Conservation (phyloP, 30 jellyfish, hydroid and myxozoan species). For the Sanderia malayensis region DNA sequence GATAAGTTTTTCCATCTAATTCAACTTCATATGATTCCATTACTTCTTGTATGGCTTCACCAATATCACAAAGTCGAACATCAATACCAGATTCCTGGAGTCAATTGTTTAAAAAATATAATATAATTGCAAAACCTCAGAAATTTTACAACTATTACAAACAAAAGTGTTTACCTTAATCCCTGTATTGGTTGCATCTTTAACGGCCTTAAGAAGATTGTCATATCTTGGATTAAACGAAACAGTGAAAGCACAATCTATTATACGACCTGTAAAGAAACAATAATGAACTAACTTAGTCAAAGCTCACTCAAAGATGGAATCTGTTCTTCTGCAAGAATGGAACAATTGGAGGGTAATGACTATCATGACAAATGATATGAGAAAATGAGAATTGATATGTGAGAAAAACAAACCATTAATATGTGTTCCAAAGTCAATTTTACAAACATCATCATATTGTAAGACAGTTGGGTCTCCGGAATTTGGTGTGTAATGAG, state of each 20-base stretch:
- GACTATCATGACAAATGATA: too few relatives aligned
- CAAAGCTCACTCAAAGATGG: too few relatives aligned
- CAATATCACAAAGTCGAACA: slow-evolving; percentile 98
- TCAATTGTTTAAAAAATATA: too few relatives aligned
- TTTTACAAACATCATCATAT: slow-evolving; percentile 98
- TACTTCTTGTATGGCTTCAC: slow-evolving; percentile 98
- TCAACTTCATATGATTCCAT: slow-evolving; percentile 99
- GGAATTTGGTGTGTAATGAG: slow-evolving; percentile 99
- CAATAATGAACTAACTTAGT: too few relatives aligned
- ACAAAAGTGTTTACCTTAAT: slow-evolving; percentile 59
- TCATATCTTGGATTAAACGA: slow-evolving; percentile 98
- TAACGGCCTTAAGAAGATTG: slow-evolving; percentile 82
- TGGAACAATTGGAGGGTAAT: too few relatives aligned
- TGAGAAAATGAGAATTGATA: too few relatives aligned
- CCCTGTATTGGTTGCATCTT: slow-evolving; percentile 99
- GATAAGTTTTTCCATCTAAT: slow-evolving; percentile 94
- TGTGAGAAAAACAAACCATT: slow-evolving; percentile 78
- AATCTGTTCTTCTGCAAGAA: too few relatives aligned
- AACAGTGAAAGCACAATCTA: slow-evolving; percentile 97
- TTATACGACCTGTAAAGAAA: slow-evolving; percentile 74
- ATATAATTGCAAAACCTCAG: too few relatives aligned
- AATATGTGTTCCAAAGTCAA: slow-evolving; percentile 97
- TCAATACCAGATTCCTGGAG: slow-evolving; percentile 98
- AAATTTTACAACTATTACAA: too few relatives aligned
- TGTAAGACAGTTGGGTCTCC: slow-evolving; percentile 97